Evolutionary conservation across 2,797 vertebrate species (phyloP).

Genomic region (Acestrorhynchus altus): DNA sequence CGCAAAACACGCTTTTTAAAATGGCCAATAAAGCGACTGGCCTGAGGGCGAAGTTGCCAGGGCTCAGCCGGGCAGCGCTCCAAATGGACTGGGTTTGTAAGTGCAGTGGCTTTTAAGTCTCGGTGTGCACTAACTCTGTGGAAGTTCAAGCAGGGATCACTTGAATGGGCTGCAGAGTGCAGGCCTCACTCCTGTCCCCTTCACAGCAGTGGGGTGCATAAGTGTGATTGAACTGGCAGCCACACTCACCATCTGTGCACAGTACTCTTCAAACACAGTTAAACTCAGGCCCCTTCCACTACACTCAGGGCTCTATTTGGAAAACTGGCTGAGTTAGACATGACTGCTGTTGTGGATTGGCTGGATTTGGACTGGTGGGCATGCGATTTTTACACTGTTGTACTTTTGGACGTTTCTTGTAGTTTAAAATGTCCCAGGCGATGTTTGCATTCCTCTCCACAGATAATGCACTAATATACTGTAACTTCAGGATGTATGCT

Average conservation of each 20-base stretch:
- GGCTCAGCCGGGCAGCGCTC: conserved; percentile 45
- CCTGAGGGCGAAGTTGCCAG: conserved; percentile 58
- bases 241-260: conserved; percentile 70
- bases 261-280: conserved; percentile 65
- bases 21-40: conserved; percentile 61
- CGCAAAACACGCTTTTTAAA: conserved; percentile 54
- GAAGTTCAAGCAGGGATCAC: conserved; percentile 62
- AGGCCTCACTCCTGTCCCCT: conserved; percentile 52
- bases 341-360: conserved; percentile 28
- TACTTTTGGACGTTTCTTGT: background rate
- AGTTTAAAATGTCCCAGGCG: background rate
- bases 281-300: conserved; percentile 44
- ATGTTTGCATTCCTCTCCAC: background rate
- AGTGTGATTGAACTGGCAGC: conserved; percentile 75
- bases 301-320: conserved; percentile 42
- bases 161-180: conserved; percentile 63
- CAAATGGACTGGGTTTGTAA: conserved; percentile 58
- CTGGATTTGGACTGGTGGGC: background rate
- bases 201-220: conserved; percentile 60
- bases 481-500: background rate
- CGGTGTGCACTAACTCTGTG: conserved; percentile 59
- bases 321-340: conserved; percentile 31
- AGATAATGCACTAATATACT: background rate
- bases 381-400: background rate
- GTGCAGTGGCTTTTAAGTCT: conserved; percentile 61